Percentiles rank a stretch among this genome's conserved stretches.
These are phyloP conservation scores for Protophormia terraenovae DNA, from an alignment of 2,888 invertebrate genomes.

Conservation along the genomic window DNA sequence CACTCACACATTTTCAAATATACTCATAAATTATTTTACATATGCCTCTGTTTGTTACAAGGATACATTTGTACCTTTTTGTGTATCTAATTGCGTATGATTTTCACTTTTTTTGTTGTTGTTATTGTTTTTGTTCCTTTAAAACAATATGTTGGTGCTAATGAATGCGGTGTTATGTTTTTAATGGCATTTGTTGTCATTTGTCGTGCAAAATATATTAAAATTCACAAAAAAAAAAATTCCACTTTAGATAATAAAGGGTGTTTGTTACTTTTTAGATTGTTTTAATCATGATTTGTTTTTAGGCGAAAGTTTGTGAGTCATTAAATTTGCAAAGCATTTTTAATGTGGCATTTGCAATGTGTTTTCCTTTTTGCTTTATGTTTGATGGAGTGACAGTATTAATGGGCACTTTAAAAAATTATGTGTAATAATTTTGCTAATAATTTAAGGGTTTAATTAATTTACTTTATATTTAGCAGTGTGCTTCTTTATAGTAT, in stretches of 20 bases:
- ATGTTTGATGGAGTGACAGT: background rate
- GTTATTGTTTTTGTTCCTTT: background rate
- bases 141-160: conserved; percentile 34
- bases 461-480: too few relatives aligned
- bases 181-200: conserved; percentile 37
- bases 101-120: background rate
- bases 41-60: conserved; percentile 30
- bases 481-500: too few relatives aligned
- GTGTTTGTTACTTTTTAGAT: conserved; percentile 12
- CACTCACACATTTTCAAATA: background rate
- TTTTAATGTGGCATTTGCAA: background rate
- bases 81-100: conserved; percentile 25
- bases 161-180: conserved; percentile 49
- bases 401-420: background rate
- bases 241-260: conserved; percentile 42
- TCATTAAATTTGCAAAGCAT: background rate
- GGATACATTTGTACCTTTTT: conserved; percentile 44
- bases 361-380: background rate
- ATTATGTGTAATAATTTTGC: background rate
- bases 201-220: conserved; percentile 26
- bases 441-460: background rate
- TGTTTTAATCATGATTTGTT: conserved; percentile 13
- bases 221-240: conserved; percentile 23
- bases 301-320: background rate
- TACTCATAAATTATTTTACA: conserved; percentile 44